phyloP scores from a whole-genome alignment of 2,113 vertebrate species.

The Amia ocellicauda region DNA sequence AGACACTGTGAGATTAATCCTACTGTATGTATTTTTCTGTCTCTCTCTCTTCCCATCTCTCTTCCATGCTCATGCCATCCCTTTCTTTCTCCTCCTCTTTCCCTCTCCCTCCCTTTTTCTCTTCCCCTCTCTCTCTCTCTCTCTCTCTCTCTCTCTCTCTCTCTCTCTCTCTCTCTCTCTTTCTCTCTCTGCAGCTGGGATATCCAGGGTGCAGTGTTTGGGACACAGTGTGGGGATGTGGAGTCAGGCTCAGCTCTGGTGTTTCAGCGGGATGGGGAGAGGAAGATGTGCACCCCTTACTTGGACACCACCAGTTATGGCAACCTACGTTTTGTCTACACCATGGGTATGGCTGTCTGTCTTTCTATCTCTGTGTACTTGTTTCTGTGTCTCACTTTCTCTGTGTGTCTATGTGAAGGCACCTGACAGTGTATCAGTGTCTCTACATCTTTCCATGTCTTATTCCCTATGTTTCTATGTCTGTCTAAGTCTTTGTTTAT shows the following conservation, averaged over 20 bases:
- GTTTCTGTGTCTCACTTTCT: too few species aligned
- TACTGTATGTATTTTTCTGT: too few species aligned
- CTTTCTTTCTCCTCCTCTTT: too few species aligned
- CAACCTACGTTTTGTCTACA: constrained; percentile 91
- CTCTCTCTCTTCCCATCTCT: too few species aligned
- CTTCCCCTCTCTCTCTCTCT: neutral
- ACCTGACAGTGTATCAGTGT: neutral
- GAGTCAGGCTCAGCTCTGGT: constrained; percentile 86
- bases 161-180: neutral
- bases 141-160: neutral
- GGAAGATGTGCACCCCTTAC: constrained; percentile 87
- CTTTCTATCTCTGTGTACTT: too few species aligned
- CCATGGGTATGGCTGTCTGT: constrained; percentile 81
- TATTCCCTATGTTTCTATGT: neutral
- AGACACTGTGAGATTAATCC: too few species aligned
- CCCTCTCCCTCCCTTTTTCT: neutral
- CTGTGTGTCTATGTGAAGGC: neutral
- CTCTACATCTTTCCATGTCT: neutral
- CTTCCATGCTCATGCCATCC: too few species aligned
- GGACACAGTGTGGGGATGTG: constrained; percentile 85
- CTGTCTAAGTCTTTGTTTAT: too few species aligned
- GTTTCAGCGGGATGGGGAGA: constrained; percentile 83
- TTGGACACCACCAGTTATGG: constrained; percentile 88
- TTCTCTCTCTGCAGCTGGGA: constrained; percentile 77
- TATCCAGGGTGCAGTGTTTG: constrained; percentile 76